These are phyloP conservation scores for Coleophora deauratella DNA, from an alignment of 2,888 invertebrate species.

Conservation along the genomic window DNA sequence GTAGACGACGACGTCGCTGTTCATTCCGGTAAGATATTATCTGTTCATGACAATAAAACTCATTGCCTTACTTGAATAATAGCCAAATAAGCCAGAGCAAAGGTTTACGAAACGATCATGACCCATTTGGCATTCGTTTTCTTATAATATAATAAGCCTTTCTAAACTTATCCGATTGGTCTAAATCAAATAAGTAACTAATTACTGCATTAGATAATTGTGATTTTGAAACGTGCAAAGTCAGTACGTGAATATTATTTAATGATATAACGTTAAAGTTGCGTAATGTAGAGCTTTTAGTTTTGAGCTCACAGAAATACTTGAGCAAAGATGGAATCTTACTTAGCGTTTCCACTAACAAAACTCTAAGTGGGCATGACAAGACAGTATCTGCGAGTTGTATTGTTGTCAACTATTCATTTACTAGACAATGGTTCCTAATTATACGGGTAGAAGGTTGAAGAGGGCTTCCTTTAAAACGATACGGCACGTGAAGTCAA, in stretches of 20 bases:
- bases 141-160: conserved; percentile 23
- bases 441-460: conserved; percentile 1
- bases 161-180: conserved; percentile 24
- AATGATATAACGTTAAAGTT: too few relatives aligned
- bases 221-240: too few relatives aligned
- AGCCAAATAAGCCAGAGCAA: too few relatives aligned
- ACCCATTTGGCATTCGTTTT: conserved; percentile 21
- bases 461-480: neutral
- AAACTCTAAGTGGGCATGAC: conserved; percentile 32
- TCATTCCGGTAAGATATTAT: conserved; percentile 78
- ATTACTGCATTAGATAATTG: too few relatives aligned
- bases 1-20: conserved; percentile 80
- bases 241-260: too few relatives aligned
- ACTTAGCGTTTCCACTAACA: conserved; percentile 20
- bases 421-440: conserved; percentile 32
- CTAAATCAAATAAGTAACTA: too few relatives aligned
- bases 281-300: too few relatives aligned
- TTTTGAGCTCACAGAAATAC: too few relatives aligned
- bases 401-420: conserved; percentile 31
- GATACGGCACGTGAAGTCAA: neutral
- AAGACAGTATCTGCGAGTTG: conserved; percentile 24
- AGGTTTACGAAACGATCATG: conserved; percentile 12
- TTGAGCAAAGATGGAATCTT: conserved; percentile 15
- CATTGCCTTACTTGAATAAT: too few relatives aligned
- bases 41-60: too few relatives aligned